phyloP scores from a whole-genome alignment of 2,797 vertebrate species.

The Urosaurus nigricauda region DNA sequence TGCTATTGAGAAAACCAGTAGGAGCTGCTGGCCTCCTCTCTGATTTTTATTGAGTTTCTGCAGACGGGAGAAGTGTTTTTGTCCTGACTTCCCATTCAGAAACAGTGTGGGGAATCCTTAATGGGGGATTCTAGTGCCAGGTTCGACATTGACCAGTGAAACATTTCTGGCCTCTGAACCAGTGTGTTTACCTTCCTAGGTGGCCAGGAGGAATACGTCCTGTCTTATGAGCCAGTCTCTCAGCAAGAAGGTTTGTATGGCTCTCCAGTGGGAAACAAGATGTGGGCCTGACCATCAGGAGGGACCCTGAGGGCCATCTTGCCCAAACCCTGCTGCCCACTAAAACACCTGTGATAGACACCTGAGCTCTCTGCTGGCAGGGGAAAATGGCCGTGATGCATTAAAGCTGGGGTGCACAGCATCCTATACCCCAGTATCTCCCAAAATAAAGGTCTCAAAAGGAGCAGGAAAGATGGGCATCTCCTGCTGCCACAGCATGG shows the following conservation, averaged over 20 bases:
- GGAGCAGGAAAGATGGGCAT: not conserved
- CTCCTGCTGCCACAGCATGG: not conserved
- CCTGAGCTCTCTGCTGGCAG: no score
- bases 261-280: rapidly evolving
- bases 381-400: not conserved
- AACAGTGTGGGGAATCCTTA: no score
- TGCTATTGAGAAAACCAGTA: no score
- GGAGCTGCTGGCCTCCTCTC: no score
- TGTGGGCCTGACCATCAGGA: no score
- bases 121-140: not conserved
- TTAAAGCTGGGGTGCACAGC: no score
- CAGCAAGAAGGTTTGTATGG: slow-evolving; percentile 93
- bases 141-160: no score
- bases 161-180: not conserved
- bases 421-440: not conserved
- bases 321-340: no score
- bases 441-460: not conserved
- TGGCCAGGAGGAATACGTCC: slow-evolving; percentile 94
- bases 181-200: slow-evolving; percentile 80
- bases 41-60: no score
- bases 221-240: slow-evolving; percentile 94
- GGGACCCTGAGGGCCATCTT: no score
- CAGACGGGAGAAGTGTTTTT: not conserved
- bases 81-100: no score
- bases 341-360: no score